Conservation (phyloP, 30 jellyfish, hydroid and myxozoan species). For the Aurelia sp. region DNA sequence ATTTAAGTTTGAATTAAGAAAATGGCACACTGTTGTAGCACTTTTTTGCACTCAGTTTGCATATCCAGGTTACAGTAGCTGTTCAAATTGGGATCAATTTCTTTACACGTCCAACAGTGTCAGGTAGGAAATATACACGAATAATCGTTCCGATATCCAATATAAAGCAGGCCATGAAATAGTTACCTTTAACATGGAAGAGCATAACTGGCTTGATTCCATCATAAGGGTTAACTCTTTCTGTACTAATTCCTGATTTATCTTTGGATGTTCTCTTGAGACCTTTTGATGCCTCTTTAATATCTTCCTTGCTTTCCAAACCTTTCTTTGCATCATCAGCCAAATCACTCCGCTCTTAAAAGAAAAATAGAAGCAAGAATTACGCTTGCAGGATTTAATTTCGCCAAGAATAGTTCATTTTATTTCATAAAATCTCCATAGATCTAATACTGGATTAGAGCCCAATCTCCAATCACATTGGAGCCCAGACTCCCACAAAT, state of each 20-base stretch:
- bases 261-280: slow-evolving; percentile 78
- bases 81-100: too few relatives aligned
- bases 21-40: too few relatives aligned
- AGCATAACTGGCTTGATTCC: slow-evolving; percentile 94
- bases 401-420: background rate
- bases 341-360: slow-evolving; percentile 57
- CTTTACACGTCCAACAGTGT: too few relatives aligned
- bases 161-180: too few relatives aligned
- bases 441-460: slow-evolving; percentile 46
- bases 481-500: slow-evolving; percentile 46
- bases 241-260: slow-evolving; percentile 87
- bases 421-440: slow-evolving; percentile 29
- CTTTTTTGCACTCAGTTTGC: too few relatives aligned
- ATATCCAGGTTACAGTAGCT: too few relatives aligned
- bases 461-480: slow-evolving; percentile 26
- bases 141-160: too few relatives aligned
- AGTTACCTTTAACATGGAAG: slow-evolving; percentile 84
- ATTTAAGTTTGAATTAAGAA: too few relatives aligned
- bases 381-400: too few relatives aligned
- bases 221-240: slow-evolving; percentile 82
- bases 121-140: too few relatives aligned
- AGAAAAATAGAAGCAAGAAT: background rate
- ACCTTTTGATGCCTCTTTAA: slow-evolving; percentile 81
- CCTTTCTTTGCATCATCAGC: slow-evolving; percentile 93
- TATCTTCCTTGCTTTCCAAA: slow-evolving; percentile 94